Percentiles rank a stretch among this genome's conserved stretches.
These are phyloP conservation scores for Cyprinus carpio DNA, from an alignment of 2,113 vertebrate genomes.

Conservation along the genomic window DNA sequence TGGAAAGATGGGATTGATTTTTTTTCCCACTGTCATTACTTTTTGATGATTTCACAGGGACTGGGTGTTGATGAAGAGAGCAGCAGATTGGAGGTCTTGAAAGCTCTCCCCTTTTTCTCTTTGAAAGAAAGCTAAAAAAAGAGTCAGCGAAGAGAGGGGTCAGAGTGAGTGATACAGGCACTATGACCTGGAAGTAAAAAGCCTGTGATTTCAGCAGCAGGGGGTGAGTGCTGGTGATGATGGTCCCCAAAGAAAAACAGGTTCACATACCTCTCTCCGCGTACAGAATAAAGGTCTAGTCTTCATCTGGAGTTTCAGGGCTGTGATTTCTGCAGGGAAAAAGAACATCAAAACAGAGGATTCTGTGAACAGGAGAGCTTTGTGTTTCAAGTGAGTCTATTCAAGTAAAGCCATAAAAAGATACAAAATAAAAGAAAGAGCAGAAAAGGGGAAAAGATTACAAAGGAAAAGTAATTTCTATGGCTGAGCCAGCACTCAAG, in stretches of 20 bases:
- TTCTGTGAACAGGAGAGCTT: conserved; percentile 36
- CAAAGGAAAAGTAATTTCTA: conserved; percentile 38
- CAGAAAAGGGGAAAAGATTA: conserved; percentile 22
- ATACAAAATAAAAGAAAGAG: conserved; percentile 18
- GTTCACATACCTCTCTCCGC: conserved; percentile 5
- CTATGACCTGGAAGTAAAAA: conserved; percentile 67
- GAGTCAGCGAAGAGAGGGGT: conserved; percentile 58
- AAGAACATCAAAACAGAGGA: conserved; percentile 46
- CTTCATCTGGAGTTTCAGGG: conserved; percentile 31
- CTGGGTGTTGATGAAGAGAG: conserved; percentile 23
- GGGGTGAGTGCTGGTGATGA: conserved; percentile 46
- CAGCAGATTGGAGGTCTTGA: conserved; percentile 21
- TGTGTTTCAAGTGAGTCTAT: conserved; percentile 43
- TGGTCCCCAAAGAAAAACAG: conserved; percentile 34
- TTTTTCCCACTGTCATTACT: neutral
- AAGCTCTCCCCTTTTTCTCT: conserved; percentile 39
- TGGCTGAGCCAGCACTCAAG: conserved; percentile 13
- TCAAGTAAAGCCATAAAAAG: conserved; percentile 16
- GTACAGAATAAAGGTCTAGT: conserved; percentile 25
- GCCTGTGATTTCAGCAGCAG: conserved; percentile 57
- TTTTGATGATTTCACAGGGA: conserved; percentile 35
- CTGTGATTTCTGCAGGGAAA: conserved; percentile 46
- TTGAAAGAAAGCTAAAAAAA: conserved; percentile 49
- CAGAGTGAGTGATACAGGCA: conserved; percentile 58
- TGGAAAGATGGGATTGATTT: neutral